A percentile compares a stretch with the other conserved stretches of the same genome.
Conservation (phyloP, 2,888 invertebrate genomes). For the Cephus spinipes region DNA sequence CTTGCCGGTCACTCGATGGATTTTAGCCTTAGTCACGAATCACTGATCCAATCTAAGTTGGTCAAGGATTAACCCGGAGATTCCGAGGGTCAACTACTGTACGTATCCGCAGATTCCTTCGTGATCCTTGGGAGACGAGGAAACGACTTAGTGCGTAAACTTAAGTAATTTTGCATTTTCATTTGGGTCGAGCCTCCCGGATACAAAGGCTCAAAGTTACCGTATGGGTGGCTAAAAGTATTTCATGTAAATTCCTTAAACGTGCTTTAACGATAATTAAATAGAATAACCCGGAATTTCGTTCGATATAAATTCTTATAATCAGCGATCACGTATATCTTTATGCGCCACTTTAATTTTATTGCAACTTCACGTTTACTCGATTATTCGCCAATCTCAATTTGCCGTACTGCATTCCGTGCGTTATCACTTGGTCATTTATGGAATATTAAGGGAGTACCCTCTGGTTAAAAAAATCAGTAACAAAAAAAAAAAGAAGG, state of each 20-base stretch:
- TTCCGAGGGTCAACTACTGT: conserved; percentile 20
- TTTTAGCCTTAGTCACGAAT: conserved; percentile 12
- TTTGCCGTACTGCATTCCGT: too few relatives aligned
- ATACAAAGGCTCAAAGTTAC: neutral
- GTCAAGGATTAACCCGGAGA: conserved; percentile 21
- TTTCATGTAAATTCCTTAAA: too few relatives aligned
- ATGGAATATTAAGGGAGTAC: neutral
- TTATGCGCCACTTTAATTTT: too few relatives aligned
- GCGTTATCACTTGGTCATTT: too few relatives aligned
- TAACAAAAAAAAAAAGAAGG: neutral
- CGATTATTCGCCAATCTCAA: too few relatives aligned
- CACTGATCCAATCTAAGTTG: conserved; percentile 25
- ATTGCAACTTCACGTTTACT: too few relatives aligned
- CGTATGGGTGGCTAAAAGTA: too few relatives aligned
- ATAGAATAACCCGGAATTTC: too few relatives aligned
- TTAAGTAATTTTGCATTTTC: neutral
- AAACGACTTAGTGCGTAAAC: neutral
- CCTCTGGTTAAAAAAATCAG: neutral
- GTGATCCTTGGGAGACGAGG: conserved; percentile 16
- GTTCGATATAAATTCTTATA: too few relatives aligned
- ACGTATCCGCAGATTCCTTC: conserved; percentile 8
- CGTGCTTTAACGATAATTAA: too few relatives aligned
- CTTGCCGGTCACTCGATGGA: conserved; percentile 14
- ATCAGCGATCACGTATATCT: too few relatives aligned
- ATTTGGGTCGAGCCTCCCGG: neutral